Evolutionary conservation across 2,113 vertebrate genomes (phyloP).

Genomic region (Microcebus griseorufus): DNA sequence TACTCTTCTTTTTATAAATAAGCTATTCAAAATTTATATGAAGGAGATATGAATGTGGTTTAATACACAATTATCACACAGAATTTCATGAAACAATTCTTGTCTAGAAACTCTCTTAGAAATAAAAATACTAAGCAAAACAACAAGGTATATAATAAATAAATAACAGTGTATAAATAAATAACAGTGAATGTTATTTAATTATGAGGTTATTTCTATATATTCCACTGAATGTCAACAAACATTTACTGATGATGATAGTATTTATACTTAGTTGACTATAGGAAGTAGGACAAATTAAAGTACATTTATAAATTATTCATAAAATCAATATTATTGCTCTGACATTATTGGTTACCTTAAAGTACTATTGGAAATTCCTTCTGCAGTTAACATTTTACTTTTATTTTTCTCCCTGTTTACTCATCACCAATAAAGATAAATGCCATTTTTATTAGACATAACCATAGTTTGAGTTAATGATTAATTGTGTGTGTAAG

Average conservation of each 20-base stretch:
- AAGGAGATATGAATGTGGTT: not conserved
- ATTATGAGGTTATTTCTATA: not conserved
- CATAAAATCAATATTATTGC: not conserved
- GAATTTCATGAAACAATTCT: not conserved
- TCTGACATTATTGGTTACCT: not conserved
- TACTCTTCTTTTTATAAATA: not conserved
- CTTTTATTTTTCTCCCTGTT: not conserved
- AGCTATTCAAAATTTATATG: not conserved
- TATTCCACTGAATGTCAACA: not conserved
- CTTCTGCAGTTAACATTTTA: not conserved
- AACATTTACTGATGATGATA: not conserved
- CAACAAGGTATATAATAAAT: not conserved
- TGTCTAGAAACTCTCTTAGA: not conserved
- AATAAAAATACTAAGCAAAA: not conserved
- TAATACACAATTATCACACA: not conserved
- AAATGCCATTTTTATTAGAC: not conserved
- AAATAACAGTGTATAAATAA: too few relatives aligned
- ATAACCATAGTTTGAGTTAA: not conserved
- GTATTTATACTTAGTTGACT: not conserved
- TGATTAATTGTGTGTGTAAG: not conserved
- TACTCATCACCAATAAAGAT: not conserved
- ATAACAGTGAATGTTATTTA: not conserved
- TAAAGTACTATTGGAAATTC: not conserved
- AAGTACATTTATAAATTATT: not conserved
- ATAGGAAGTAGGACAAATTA: not conserved